These are phyloP conservation scores for Cephus spinipes DNA, from an alignment of 2,888 invertebrate genomes.

Conservation along the genomic window DNA sequence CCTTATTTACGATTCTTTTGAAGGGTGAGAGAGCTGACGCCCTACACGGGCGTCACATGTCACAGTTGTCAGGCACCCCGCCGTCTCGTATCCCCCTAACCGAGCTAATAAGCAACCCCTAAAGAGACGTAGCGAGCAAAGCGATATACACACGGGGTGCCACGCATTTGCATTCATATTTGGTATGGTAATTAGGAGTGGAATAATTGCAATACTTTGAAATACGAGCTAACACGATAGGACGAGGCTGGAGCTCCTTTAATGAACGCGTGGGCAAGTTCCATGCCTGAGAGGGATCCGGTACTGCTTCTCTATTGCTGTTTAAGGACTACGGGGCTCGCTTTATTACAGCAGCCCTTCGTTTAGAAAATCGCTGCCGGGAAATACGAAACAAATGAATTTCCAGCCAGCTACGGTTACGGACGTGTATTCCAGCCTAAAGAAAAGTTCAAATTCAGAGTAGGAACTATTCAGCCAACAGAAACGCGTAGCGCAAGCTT, in stretches of 20 bases:
- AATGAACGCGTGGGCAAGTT: constrained; percentile 15
- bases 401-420: background rate
- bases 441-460: background rate
- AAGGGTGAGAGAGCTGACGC: constrained; percentile 34
- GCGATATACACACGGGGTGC: constrained; percentile 34
- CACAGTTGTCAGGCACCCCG: constrained; percentile 39
- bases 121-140: constrained; percentile 51
- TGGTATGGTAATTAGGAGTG: constrained; percentile 62
- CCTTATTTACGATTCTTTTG: constrained; percentile 57
- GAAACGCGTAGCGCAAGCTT: background rate
- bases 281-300: background rate
- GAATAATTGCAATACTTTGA: constrained; percentile 54
- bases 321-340: background rate
- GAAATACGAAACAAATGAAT: background rate
- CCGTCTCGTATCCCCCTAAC: constrained; percentile 51
- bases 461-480: background rate
- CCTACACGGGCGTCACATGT: constrained; percentile 53
- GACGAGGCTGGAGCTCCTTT: constrained; percentile 25
- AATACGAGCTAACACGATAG: constrained; percentile 28
- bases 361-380: background rate
- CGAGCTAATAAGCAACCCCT: constrained; percentile 62
- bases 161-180: constrained; percentile 60
- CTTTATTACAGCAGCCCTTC: background rate
- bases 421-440: background rate
- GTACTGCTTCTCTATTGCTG: background rate